These are phyloP conservation scores for Volucella inanis DNA, from an alignment of 2,888 invertebrate species.

Conservation along the genomic window DNA sequence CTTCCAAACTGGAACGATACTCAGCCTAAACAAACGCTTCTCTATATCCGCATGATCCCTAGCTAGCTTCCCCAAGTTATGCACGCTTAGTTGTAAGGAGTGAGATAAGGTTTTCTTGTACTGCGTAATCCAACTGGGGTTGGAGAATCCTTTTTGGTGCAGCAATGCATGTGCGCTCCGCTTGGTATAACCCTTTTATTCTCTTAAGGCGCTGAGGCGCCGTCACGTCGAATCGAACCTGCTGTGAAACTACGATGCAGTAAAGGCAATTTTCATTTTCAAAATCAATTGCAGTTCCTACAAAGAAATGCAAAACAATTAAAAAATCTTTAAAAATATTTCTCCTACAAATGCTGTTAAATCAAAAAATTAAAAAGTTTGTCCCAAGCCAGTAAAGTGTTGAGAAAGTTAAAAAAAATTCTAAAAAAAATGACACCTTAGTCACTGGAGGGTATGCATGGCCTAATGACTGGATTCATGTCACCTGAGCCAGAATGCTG, in stretches of 20 bases:
- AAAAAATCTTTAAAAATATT: background rate
- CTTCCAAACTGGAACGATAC: too few species aligned
- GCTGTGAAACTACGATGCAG: slow-evolving; percentile 69
- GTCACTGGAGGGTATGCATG: slow-evolving; percentile 88
- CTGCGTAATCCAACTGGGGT: too few species aligned
- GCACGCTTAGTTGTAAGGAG: too few species aligned
- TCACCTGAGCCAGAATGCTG: slow-evolving; percentile 85
- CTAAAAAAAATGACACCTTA: slow-evolving; percentile 83
- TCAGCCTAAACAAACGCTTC: too few species aligned
- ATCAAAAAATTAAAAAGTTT: slow-evolving; percentile 8
- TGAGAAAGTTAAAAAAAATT: slow-evolving; percentile 5
- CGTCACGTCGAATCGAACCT: slow-evolving; percentile 69
- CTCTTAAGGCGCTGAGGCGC: background rate
- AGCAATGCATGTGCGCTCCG: too few species aligned
- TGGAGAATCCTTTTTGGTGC: too few species aligned
- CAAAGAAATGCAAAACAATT: slow-evolving; percentile 35
- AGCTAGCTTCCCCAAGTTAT: too few species aligned
- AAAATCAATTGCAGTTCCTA: slow-evolving; percentile 52
- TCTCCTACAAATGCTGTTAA: slow-evolving; percentile 15
- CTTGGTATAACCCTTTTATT: too few species aligned
- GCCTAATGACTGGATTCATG: slow-evolving; percentile 84
- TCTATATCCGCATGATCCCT: too few species aligned
- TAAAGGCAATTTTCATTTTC: slow-evolving; percentile 55
- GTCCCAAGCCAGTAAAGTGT: background rate
- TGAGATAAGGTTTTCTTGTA: too few species aligned